A percentile compares a stretch with the other conserved stretches of the same genome.
Conservation (phyloP, 2,113 vertebrate species). For the Macquaria ambigua region DNA sequence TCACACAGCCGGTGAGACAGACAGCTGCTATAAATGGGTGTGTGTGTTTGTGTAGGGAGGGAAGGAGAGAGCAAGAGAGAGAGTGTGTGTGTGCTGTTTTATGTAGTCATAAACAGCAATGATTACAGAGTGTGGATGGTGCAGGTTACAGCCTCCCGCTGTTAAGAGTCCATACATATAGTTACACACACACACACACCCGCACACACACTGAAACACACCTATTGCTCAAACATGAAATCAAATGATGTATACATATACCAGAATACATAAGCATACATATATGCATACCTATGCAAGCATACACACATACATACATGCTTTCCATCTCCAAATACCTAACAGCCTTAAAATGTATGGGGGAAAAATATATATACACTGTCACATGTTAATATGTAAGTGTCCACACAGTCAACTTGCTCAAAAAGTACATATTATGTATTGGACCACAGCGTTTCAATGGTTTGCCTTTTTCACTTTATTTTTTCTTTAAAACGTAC, state of each 20-base stretch:
- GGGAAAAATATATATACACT: not conserved
- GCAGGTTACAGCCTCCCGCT: conserved; percentile 70
- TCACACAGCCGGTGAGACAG: conserved; percentile 67
- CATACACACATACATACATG: not conserved
- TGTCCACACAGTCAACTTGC: not conserved
- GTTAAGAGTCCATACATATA: conserved; percentile 32
- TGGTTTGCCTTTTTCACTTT: conserved; percentile 14
- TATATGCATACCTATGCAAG: not conserved
- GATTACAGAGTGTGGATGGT: conserved; percentile 70
- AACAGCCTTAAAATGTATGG: not conserved
- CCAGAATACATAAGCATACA: not conserved
- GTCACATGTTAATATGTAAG: not conserved
- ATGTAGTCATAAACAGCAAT: conserved; percentile 74
- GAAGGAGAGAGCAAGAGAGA: conserved; percentile 1
- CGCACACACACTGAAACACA: conserved; percentile 1
- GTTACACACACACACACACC: not conserved
- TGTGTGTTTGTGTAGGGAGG: conserved; percentile 37
- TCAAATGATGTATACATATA: not conserved
- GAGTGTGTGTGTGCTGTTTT: conserved; percentile 55
- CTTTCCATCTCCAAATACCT: not conserved
- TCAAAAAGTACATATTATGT: not conserved
- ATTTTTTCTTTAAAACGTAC: conserved; percentile 2
- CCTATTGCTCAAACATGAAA: conserved; percentile 15
- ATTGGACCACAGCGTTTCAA: not conserved
- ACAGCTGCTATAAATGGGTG: conserved; percentile 67